Evolutionary conservation across 1,140 invertebrate species (phyloP).

Genomic region (Zaprionus ghesquierei): DNA sequence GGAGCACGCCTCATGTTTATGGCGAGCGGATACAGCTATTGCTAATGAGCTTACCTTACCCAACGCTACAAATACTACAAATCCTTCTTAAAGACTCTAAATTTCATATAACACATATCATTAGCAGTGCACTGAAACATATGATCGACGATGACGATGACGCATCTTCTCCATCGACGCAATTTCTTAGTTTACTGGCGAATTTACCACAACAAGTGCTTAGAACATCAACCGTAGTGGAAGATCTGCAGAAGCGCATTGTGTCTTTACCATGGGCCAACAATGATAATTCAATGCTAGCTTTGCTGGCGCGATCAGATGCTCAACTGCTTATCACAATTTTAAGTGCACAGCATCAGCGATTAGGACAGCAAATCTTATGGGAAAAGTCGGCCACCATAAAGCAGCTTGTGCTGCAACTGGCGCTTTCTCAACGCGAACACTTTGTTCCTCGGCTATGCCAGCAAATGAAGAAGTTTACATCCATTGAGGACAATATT

Average conservation of each 20-base stretch:
- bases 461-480: conserved; percentile 54
- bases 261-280: conserved; percentile 7
- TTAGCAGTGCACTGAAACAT: conserved; percentile 31
- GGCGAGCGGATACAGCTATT: conserved; percentile 28
- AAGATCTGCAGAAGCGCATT: conserved; percentile 34
- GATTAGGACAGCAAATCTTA: conserved; percentile 12
- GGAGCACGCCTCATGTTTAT: conserved; percentile 10
- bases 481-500: conserved; percentile 43
- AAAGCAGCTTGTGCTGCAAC: conserved; percentile 53
- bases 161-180: conserved; percentile 6
- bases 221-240: conserved; percentile 36
- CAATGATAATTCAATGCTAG: conserved; percentile 45
- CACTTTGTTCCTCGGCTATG: conserved; percentile 65
- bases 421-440: conserved; percentile 33
- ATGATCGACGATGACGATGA: conserved; percentile 58
- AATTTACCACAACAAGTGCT: conserved; percentile 56
- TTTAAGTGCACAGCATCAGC: conserved; percentile 19
- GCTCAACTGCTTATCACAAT: conserved; percentile 36
- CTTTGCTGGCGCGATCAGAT: conserved; percentile 49
- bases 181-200: conserved; percentile 58
- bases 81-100: conserved; percentile 36
- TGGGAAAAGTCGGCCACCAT: conserved; percentile 24
- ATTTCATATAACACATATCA: conserved; percentile 51
- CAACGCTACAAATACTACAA: conserved; percentile 50
- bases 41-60: conserved; percentile 44